A percentile compares a stretch with the other conserved stretches of the same genome.
These are phyloP conservation scores for Meleagris gallopavo DNA, from an alignment of 2,113 vertebrate genomes.

Conservation along the genomic window DNA sequence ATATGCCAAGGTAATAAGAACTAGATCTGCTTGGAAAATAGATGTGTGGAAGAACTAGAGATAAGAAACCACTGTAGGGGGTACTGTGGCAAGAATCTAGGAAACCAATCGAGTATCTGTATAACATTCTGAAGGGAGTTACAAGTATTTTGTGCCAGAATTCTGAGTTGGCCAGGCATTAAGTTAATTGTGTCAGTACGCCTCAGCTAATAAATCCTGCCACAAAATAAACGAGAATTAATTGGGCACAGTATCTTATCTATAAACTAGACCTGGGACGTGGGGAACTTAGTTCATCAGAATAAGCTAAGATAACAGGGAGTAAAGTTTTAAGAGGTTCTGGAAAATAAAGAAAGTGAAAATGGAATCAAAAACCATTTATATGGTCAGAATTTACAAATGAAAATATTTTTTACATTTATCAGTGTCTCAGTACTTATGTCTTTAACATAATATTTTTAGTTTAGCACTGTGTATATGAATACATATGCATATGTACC, in stretches of 20 bases:
- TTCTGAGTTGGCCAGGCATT: background rate
- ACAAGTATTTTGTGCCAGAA: background rate
- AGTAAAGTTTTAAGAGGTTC: background rate
- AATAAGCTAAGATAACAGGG: background rate
- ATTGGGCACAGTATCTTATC: background rate
- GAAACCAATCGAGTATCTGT: background rate
- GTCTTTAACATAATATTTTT: background rate
- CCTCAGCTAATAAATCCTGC: background rate
- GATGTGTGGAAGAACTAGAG: background rate
- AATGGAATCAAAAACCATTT: background rate
- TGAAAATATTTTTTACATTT: background rate
- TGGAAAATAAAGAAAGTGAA: background rate
- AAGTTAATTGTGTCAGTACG: background rate
- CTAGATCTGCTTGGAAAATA: background rate
- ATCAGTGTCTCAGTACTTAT: background rate
- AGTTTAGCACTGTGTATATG: background rate
- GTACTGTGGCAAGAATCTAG: background rate
- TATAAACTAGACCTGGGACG: slow-evolving; percentile 4
- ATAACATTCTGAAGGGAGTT: background rate
- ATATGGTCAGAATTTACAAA: background rate
- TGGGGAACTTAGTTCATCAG: background rate
- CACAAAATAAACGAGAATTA: slow-evolving; percentile 28
- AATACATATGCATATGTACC: background rate
- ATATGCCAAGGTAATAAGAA: background rate
- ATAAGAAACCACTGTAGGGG: background rate